Percentiles rank a stretch among this genome's conserved stretches.
Evolutionary conservation across 2,113 vertebrate species (phyloP).

Genomic region (Phocoena sinus): DNA sequence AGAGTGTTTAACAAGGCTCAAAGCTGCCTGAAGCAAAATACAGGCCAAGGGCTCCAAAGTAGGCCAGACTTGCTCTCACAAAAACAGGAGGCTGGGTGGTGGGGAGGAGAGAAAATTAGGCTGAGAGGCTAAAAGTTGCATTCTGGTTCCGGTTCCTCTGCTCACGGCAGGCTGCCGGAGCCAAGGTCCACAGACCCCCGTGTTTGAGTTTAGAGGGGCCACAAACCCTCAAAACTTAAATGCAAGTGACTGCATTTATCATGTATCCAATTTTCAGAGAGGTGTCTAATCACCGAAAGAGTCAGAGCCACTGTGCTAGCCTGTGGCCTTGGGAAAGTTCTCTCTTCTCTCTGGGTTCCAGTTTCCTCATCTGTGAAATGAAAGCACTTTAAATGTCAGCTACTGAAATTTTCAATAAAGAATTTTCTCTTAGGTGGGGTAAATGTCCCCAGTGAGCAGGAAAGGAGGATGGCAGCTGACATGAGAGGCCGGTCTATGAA

Average conservation of each 20-base stretch:
- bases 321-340: background rate
- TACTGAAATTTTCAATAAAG: background rate
- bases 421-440: background rate
- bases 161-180: background rate
- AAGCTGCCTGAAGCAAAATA: slow-evolving; percentile 35
- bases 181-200: background rate
- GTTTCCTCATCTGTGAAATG: background rate
- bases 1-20: background rate
- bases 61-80: slow-evolving; percentile 48
- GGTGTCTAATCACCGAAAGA: background rate
- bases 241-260: background rate
- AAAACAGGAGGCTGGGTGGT: slow-evolving; percentile 34
- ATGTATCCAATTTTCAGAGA: background rate
- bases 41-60: slow-evolving; percentile 68
- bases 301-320: background rate
- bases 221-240: background rate
- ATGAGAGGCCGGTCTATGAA: too few relatives aligned
- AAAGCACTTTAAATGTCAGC: background rate
- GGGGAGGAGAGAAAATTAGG: slow-evolving; percentile 17
- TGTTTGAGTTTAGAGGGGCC: background rate
- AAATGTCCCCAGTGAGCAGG: background rate
- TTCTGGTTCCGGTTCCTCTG: background rate
- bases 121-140: background rate
- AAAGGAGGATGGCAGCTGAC: background rate
- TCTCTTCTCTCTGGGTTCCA: background rate